A percentile compares a stretch with the other conserved stretches of the same genome.
Evolutionary conservation across 2,888 invertebrate genomes (phyloP).

Genomic region (Zaprionus obscuricornis): DNA sequence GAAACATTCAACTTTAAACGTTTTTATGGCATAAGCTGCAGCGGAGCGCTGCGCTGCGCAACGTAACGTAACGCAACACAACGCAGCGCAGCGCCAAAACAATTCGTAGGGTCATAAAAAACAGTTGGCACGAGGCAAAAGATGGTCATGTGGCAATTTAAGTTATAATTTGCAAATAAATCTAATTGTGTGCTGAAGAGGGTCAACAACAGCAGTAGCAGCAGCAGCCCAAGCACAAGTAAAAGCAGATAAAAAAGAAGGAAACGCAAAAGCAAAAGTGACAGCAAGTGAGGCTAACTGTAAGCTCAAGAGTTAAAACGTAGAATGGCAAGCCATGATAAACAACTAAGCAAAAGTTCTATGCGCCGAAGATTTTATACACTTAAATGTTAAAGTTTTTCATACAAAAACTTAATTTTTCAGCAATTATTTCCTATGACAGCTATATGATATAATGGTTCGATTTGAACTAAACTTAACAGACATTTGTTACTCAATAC

Average conservation of each 20-base stretch:
- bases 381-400: too few relatives aligned
- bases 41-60: too few relatives aligned
- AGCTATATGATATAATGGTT: too few relatives aligned
- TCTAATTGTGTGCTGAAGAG: slow-evolving; percentile 64
- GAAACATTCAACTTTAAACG: slow-evolving; percentile 43
- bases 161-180: slow-evolving; percentile 72
- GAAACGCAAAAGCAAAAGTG: not conserved
- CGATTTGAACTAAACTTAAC: too few relatives aligned
- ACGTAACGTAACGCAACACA: too few relatives aligned
- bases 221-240: too few relatives aligned
- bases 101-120: slow-evolving; percentile 28
- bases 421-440: too few relatives aligned
- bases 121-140: slow-evolving; percentile 8
- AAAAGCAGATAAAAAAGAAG: slow-evolving; percentile 15
- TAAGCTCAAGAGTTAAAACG: slow-evolving; percentile 5
- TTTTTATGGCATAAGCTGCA: slow-evolving; percentile 54
- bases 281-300: not conserved
- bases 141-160: slow-evolving; percentile 48
- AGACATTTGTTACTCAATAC: too few relatives aligned
- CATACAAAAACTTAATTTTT: too few relatives aligned
- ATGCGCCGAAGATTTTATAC: too few relatives aligned
- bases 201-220: slow-evolving; percentile 29
- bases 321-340: too few relatives aligned
- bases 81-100: slow-evolving; percentile 2
- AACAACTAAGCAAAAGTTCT: too few relatives aligned